Base-by-base conservation (phyloP, 2,888 invertebrate species). In the Tortricodes alternella region DNA sequence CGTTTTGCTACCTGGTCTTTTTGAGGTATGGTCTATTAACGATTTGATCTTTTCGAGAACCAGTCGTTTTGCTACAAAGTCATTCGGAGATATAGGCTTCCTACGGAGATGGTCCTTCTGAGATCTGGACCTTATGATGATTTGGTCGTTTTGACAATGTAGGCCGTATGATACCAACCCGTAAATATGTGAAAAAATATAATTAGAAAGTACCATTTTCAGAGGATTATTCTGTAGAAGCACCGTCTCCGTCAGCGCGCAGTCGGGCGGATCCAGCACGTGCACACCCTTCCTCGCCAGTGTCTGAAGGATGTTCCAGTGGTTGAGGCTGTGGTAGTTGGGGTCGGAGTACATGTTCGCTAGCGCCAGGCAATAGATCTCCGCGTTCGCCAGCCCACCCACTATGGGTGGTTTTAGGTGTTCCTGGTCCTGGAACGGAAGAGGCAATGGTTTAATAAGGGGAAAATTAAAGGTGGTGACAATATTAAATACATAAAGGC, bases 281-380 rank as follows among this genome's bases (percentile, higher is more conserved):
- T 94, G 96, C 58, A 98, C 95, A 61, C 98, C 98, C 87, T 98
- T 98, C 77, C 98, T 92, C 67, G 96, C 94, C 75, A 99, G 92
- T 53, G 97, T 97, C 92, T 98, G 98, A 77, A 98, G 93, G 78
- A 98, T 97, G 80, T 97, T 96, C 94, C 96, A 96, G 89, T 98
- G 98, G 92, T 97, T 98, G 73, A 98, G 94, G 90, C 96, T 97
- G 93, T 97, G 96, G 92, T 97, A 98, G 91, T 97, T 97, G 61
- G 97, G 98, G 91, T 98, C 98, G 63, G 97, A 96, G 91, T 98
- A 98, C 91, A 98, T 96, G 92, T 97, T 97, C 71, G 96, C 96
- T 83, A 98, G 92, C 58, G 98, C 97, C 84, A 96, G 92, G 89
- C 98, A 98, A 92, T 98, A 98, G 63, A 98, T 93, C 85, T 98